A percentile compares a stretch with the other conserved stretches of the same genome.
These are phyloP conservation scores for Crypturellus undulatus DNA, from an alignment of 2,113 vertebrate genomes.

Conservation along the genomic window DNA sequence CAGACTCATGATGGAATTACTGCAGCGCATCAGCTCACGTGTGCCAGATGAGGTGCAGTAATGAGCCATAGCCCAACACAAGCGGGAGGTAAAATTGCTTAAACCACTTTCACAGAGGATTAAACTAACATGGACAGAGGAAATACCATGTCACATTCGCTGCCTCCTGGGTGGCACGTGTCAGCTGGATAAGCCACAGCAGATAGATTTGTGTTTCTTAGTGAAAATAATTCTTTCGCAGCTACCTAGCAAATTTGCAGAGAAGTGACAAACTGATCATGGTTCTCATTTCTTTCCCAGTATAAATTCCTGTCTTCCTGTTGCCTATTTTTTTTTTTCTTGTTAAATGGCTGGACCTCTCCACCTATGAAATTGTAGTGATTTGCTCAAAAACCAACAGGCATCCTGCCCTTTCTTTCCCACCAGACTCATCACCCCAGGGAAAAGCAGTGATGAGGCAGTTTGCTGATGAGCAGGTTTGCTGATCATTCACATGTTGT, in stretches of 20 bases:
- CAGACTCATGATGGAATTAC: not conserved
- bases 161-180: not conserved
- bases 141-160: rapidly evolving
- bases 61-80: not conserved
- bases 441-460: not conserved
- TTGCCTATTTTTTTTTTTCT: not conserved
- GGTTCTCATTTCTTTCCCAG: not conserved
- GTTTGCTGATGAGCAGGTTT: not conserved
- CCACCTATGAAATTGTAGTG: rapidly evolving
- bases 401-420: not conserved
- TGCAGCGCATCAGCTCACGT: not conserved
- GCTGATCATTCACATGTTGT: not conserved
- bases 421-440: not conserved
- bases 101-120: not conserved
- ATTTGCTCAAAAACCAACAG: not conserved
- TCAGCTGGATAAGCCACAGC: not conserved
- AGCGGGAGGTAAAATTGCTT: not conserved
- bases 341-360: not conserved
- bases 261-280: not conserved
- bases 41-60: not conserved
- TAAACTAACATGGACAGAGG: not conserved
- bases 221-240: rapidly evolving
- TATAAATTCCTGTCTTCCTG: not conserved
- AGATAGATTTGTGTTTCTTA: not conserved
- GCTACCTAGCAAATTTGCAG: not conserved